phyloP scores from a whole-genome alignment of 2,113 vertebrate genomes.

The Pogonocichla stellata region DNA sequence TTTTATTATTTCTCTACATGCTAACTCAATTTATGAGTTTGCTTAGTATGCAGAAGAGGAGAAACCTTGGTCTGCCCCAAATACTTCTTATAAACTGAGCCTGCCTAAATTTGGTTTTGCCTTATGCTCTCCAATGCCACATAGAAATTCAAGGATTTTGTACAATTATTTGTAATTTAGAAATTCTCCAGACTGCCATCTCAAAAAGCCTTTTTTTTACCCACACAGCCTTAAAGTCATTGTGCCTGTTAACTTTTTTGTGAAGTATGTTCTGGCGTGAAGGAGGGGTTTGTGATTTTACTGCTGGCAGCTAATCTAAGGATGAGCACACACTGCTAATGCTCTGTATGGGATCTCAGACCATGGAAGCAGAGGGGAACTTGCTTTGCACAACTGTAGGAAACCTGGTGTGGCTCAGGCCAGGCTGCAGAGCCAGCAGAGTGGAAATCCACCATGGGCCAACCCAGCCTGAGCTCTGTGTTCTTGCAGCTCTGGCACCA shows the following conservation, averaged over 20 bases:
- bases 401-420: neutral
- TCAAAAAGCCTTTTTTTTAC: neutral
- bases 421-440: neutral
- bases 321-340: neutral
- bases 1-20: neutral
- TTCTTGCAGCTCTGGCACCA: neutral
- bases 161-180: neutral
- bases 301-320: neutral
- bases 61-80: neutral
- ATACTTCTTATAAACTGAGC: neutral
- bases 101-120: neutral
- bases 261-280: neutral
- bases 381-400: neutral
- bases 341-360: neutral
- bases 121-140: neutral
- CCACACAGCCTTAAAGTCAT: neutral
- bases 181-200: neutral
- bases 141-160: neutral
- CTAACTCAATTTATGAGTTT: neutral
- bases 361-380: neutral
- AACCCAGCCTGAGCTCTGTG: neutral
- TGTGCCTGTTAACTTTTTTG: neutral
- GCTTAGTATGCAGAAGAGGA: neutral
- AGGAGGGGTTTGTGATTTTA: neutral
- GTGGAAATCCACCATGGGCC: neutral